Evolutionary conservation across 2,888 invertebrate species (phyloP).

Genomic region (Coelopa pilipes): DNA sequence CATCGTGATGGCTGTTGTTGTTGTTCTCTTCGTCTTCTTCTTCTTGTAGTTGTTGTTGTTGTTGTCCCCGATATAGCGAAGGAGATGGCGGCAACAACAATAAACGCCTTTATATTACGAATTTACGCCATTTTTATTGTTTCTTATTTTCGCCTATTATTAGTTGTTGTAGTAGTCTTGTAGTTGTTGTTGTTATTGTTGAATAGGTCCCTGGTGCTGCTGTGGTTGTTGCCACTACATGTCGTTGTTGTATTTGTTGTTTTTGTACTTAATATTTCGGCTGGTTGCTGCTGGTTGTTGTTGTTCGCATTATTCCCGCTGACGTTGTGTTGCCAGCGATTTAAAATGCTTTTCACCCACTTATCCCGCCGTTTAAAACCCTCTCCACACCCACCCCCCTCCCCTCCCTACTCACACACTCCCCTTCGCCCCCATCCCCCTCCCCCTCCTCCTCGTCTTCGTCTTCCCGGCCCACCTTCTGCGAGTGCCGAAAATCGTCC

Average conservation of each 20-base stretch:
- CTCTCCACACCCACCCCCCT: no score
- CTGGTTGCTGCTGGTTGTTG: background rate
- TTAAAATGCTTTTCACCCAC: no score
- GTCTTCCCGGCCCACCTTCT: no score
- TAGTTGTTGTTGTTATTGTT: background rate
- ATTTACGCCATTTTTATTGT: slow-evolving; percentile 21
- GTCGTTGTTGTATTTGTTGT: slow-evolving; percentile 8
- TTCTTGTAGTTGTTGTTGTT: slow-evolving; percentile 11
- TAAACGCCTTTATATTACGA: slow-evolving; percentile 22
- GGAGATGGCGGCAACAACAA: background rate
- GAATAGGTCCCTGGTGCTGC: background rate
- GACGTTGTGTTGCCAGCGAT: background rate
- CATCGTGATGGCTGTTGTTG: no score
- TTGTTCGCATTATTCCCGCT: background rate
- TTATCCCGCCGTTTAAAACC: no score
- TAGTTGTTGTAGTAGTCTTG: background rate
- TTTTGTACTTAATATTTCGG: background rate
- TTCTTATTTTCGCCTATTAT: background rate
- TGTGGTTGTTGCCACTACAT: background rate
- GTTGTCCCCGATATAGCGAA: background rate
- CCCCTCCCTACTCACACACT: no score
- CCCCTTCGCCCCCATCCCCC: no score
- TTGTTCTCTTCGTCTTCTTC: background rate
- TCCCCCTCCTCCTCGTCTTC: no score
- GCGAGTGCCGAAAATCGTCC: no score